phyloP scores from a whole-genome alignment of 2,113 vertebrate genomes.

The Hyaena hyaena region DNA sequence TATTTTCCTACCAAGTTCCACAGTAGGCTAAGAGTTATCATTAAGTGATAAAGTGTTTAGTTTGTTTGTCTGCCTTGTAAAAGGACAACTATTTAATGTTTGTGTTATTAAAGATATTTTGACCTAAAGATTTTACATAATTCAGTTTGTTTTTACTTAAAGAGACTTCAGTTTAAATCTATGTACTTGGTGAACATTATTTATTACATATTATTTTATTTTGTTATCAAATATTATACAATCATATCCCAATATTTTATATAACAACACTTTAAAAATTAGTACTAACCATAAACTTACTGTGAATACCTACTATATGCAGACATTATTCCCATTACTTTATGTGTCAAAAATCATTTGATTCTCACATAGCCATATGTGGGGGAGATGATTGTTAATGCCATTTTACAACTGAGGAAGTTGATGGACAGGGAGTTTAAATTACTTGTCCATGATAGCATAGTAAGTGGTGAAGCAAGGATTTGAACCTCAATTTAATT shows the following conservation, averaged over 20 bases:
- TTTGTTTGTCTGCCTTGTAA: neutral
- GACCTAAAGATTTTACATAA: conserved; percentile 9
- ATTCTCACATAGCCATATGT: neutral
- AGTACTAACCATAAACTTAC: conserved; percentile 11
- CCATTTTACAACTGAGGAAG: neutral
- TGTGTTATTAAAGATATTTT: conserved; percentile 23
- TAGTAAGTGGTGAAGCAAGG: neutral
- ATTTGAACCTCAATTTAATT: neutral
- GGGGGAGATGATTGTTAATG: neutral
- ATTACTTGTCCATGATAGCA: neutral
- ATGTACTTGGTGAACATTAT: neutral
- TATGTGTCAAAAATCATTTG: conserved; percentile 26
- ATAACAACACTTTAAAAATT: neutral
- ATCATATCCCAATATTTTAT: neutral
- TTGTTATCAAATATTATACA: neutral
- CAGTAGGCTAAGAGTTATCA: neutral
- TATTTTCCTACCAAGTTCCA: neutral
- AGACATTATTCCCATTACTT: neutral
- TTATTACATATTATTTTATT: neutral
- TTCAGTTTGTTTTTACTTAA: neutral
- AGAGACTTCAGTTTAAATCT: neutral
- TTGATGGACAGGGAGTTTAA: neutral
- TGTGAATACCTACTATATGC: neutral
- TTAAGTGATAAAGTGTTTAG: neutral
- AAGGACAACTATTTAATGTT: conserved; percentile 2